phyloP scores from a whole-genome alignment of 2,113 vertebrate species.

The Percina caprodes region DNA sequence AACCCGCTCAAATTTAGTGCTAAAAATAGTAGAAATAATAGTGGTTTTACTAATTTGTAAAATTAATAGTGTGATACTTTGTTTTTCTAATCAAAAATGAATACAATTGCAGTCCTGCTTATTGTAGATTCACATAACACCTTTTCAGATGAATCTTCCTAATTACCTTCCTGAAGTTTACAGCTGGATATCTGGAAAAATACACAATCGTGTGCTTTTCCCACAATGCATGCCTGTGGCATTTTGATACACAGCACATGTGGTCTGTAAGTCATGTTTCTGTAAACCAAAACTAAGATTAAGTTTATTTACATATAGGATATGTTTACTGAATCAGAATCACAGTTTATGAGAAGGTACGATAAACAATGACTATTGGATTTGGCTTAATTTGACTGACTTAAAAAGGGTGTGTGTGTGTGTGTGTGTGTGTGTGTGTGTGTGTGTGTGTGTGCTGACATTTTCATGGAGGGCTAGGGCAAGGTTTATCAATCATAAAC shows the following conservation, averaged over 20 bases:
- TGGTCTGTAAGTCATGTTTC: constrained; percentile 18
- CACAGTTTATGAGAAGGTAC: constrained; percentile 10
- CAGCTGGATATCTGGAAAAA: constrained; percentile 49
- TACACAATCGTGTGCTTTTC: constrained; percentile 61
- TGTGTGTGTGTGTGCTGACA: constrained; percentile 42
- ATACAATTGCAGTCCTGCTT: not conserved
- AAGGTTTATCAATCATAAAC: constrained; percentile 84
- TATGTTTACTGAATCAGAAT: constrained; percentile 35
- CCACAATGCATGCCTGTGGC: constrained; percentile 62
- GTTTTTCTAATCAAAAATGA: not conserved
- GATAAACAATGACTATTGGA: constrained; percentile 26
- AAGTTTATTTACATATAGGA: constrained; percentile 34
- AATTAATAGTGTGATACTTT: not conserved
- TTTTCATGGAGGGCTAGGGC: constrained; percentile 69
- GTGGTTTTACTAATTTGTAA: not conserved
- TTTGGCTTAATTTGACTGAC: constrained; percentile 26
- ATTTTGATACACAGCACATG: constrained; percentile 56
- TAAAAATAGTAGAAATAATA: not conserved
- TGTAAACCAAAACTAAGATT: constrained; percentile 32
- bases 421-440: too few relatives aligned
- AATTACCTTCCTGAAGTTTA: constrained; percentile 52
- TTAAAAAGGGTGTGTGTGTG: not conserved
- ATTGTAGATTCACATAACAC: not conserved
- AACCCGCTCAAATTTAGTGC: not conserved
- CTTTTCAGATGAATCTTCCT: constrained; percentile 24